These are phyloP conservation scores for Endotricha flammealis DNA, from an alignment of 2,888 invertebrate genomes.

Conservation along the genomic window DNA sequence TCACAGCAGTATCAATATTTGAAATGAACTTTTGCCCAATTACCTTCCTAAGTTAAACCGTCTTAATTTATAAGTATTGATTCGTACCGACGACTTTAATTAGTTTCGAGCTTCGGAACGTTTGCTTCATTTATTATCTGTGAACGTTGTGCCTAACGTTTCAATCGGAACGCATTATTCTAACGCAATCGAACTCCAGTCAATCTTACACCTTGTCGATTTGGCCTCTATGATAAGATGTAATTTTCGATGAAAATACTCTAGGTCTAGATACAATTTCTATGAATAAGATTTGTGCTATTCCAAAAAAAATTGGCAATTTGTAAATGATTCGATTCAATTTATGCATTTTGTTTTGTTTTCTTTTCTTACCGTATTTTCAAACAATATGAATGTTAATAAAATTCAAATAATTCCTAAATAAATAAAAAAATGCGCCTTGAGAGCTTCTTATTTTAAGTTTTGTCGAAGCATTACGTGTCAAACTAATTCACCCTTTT, in stretches of 20 bases:
- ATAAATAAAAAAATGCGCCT: no score
- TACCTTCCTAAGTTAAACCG: conserved; percentile 65
- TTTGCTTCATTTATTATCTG: conserved; percentile 61
- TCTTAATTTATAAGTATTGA: conserved; percentile 73
- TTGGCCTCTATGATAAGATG: conserved; percentile 14
- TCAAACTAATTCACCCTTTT: conserved; percentile 61
- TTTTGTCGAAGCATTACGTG: conserved; percentile 22
- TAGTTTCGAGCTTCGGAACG: conserved; percentile 62
- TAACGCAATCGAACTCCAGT: conserved; percentile 2
- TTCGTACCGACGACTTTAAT: conserved; percentile 66
- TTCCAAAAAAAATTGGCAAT: no score
- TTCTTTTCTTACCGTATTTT: no score
- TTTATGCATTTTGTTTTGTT: no score
- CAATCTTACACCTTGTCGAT: conserved; percentile 1
- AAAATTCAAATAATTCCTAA: no score
- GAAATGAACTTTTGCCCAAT: conserved; percentile 64
- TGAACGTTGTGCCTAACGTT: conserved; percentile 28
- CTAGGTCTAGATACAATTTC: no score
- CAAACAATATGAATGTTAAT: no score
- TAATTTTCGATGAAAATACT: conserved; percentile 15
- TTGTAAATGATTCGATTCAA: no score
- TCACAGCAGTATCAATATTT: conserved; percentile 59
- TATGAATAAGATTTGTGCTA: no score
- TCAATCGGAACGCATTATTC: conserved; percentile 3
- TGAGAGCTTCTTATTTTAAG: conserved; percentile 2